Conservation (phyloP, 2,797 vertebrate species). For the Sphenodon punctatus region DNA sequence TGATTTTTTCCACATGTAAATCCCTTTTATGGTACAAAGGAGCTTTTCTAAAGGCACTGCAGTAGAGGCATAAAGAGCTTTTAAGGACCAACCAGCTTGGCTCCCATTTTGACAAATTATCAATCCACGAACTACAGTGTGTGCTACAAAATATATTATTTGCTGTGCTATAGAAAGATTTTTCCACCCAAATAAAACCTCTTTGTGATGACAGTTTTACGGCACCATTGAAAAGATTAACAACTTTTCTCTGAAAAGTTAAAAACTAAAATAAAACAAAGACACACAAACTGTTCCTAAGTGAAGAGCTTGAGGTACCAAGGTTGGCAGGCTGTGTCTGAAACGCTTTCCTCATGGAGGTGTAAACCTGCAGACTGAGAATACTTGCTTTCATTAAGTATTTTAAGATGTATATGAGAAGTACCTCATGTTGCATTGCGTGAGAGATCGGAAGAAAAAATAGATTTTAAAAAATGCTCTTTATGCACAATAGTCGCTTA, state of each 20-base stretch:
- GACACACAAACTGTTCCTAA: neutral
- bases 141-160: slow-evolving; percentile 15
- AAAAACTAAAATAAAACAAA: neutral
- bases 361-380: neutral
- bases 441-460: too few species aligned
- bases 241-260: slow-evolving; percentile 6
- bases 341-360: neutral
- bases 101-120: slow-evolving; percentile 49
- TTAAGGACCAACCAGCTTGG: slow-evolving; percentile 19
- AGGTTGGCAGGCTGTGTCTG: neutral
- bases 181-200: slow-evolving; percentile 17
- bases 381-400: neutral
- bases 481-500: too few species aligned
- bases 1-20: slow-evolving; percentile 74
- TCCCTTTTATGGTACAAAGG: slow-evolving; percentile 20
- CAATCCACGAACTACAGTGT: slow-evolving; percentile 1
- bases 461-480: too few species aligned
- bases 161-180: neutral
- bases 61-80: slow-evolving; percentile 10
- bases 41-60: slow-evolving; percentile 36
- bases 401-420: neutral
- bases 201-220: slow-evolving; percentile 25
- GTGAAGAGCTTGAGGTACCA: slow-evolving; percentile 1
- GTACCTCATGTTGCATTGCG: too few species aligned
- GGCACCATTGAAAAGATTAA: slow-evolving; percentile 20